Evolutionary conservation across 1,140 invertebrate species (phyloP), one percentile per base, ranked within the genome.

Genomic region (Drosophila dunni): DNA sequence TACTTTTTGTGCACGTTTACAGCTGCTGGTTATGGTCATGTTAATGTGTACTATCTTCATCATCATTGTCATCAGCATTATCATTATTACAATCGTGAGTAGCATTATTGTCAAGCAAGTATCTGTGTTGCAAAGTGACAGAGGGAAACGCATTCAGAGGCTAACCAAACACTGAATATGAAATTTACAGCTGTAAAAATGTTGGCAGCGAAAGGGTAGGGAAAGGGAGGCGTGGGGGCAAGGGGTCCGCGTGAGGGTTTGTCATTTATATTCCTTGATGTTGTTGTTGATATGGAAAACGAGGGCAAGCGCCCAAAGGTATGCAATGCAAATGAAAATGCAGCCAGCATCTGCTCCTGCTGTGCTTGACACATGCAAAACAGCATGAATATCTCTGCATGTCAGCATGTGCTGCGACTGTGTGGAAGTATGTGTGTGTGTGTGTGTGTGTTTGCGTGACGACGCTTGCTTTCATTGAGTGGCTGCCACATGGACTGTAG

Each of bases 261-360:
- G 36, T 38, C 20, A 15, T 58, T 64, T 7, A 45, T 66, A 8
- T 38, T 58, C 46, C 54, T 36, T 71, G 45, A 36, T 56, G 20
- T 8, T 58, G 33, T 60, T 50, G 33, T 63, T 62, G 67, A 60
- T 66, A 78, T 74, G 84, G 68, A 89, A 53, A 89, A 88, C 69
- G 81, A 89, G 83, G 77, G 66, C 82, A 69, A 78, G 75, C 80
- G 84, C 83, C 84, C 77, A 80, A 75, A 88, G 83, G 83, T 88
- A 83, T 89, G 84, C 77, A 82, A 88, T 88, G 83, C 77, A 75
- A 80, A 75, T 78, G 75, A 46, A 44, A 73, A 71, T 75, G 80
- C 65, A 81, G 58, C 36, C 46, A 67, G 13, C 54, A 68, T 58
- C 61, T 69, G 64, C 70, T 53, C 50, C 50, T 44, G 44, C 56